phyloP scores from a whole-genome alignment of 2,113 vertebrate species.

The Lophotis ruficrista region DNA sequence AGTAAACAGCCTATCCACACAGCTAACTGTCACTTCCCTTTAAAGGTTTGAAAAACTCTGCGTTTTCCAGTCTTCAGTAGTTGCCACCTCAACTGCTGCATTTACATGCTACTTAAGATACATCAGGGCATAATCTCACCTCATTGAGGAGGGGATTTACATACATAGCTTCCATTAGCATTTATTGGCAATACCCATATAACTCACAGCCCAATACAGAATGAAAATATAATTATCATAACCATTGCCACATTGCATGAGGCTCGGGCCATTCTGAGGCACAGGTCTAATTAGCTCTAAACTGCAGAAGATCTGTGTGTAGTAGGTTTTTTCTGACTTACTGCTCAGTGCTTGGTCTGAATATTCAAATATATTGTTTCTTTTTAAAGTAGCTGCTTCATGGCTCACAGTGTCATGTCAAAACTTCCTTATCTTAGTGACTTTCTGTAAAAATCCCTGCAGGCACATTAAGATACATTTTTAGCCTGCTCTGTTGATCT shows the following conservation, averaged over 20 bases:
- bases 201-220: slow-evolving; percentile 65
- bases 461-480: slow-evolving; percentile 68
- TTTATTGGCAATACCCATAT: slow-evolving; percentile 44
- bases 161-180: slow-evolving; percentile 58
- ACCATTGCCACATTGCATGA: slow-evolving; percentile 66
- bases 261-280: slow-evolving; percentile 62
- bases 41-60: not conserved
- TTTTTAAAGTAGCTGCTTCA: slow-evolving; percentile 69
- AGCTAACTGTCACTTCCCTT: not conserved
- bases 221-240: slow-evolving; percentile 76
- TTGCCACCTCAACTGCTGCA: slow-evolving; percentile 11
- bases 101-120: slow-evolving; percentile 64
- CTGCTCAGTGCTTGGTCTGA: slow-evolving; percentile 66
- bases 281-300: slow-evolving; percentile 78
- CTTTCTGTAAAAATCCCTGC: slow-evolving; percentile 64
- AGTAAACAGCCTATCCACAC: not conserved
- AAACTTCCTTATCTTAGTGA: slow-evolving; percentile 68
- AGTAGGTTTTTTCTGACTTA: slow-evolving; percentile 72
- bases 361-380: slow-evolving; percentile 75
- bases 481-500: slow-evolving; percentile 73
- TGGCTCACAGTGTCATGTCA: slow-evolving; percentile 68
- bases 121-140: slow-evolving; percentile 50
- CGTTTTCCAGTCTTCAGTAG: not conserved
- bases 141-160: slow-evolving; percentile 55
- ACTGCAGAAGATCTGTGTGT: slow-evolving; percentile 72